phyloP scores from a whole-genome alignment of 2,797 vertebrate genomes.

The Hippopotamyrus pictus region DNA sequence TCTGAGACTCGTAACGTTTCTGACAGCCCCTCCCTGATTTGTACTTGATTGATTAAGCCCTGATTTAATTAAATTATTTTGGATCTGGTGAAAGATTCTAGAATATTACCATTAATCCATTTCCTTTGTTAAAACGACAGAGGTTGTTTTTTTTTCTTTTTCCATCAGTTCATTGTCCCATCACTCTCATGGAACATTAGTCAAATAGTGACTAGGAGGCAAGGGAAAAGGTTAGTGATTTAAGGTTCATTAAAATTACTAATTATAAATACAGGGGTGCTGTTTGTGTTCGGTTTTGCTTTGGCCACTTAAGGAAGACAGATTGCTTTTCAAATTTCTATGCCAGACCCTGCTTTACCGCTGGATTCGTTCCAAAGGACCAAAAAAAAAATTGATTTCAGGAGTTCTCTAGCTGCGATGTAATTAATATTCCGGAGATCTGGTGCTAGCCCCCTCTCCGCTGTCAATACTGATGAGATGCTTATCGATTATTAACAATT shows the following conservation, averaged over 20 bases:
- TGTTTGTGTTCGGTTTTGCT: slow-evolving; percentile 36
- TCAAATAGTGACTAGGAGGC: neutral
- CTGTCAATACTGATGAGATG: slow-evolving; percentile 52
- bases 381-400: slow-evolving; percentile 30
- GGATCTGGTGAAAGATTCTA: neutral
- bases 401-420: slow-evolving; percentile 33
- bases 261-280: slow-evolving; percentile 20
- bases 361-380: slow-evolving; percentile 27
- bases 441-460: slow-evolving; percentile 55
- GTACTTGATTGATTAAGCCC: slow-evolving; percentile 35
- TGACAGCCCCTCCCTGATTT: slow-evolving; percentile 16
- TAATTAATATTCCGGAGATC: slow-evolving; percentile 57
- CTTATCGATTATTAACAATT: neutral
- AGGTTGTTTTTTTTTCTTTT: neutral
- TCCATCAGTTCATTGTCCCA: slow-evolving; percentile 5
- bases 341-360: slow-evolving; percentile 10
- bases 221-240: slow-evolving; percentile 10
- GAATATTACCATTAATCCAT: slow-evolving; percentile 10
- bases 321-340: slow-evolving; percentile 31
- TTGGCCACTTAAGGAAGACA: slow-evolving; percentile 41
- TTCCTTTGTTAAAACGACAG: neutral
- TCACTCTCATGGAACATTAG: slow-evolving; percentile 17
- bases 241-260: slow-evolving; percentile 26
- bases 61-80: slow-evolving; percentile 23
- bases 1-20: slow-evolving; percentile 15